Base-by-base conservation (phyloP, 2,113 vertebrate species). In the Ellobius talpinus region DNA sequence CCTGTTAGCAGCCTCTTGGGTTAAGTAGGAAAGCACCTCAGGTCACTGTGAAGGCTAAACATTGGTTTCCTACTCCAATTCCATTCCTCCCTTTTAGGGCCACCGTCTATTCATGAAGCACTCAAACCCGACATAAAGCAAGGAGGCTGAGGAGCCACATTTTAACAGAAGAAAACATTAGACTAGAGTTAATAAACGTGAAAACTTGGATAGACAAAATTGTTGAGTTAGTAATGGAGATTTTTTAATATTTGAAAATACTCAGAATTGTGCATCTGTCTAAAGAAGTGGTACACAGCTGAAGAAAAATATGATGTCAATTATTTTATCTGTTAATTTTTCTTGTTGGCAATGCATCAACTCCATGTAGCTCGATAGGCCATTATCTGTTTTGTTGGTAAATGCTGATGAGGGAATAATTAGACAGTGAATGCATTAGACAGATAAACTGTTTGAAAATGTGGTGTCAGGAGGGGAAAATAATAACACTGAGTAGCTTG, bases 391-490 rank as follows among this genome's bases (percentile, higher is more conserved):
- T 92, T 95, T 91, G n/a, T 91, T 84, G 58, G 36, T 61, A 89
- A 96, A 89, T 52, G 58, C 13, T 24, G n/a, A 45, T 63, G 21
- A 95, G 45, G 89, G 93, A 95, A 86, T 94, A 89, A 88, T 92
- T 61, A 81, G 7, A 90, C 4, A 33, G 50, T 26, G 39, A 81
- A 93, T 66, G 39, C 36, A 16, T 3, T 82, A 72, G 58, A 33
- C 5, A 93, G 74, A 94, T 77, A 86, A 91, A 89, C n/a, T 95
- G n/a, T 86, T 93, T 95, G 36, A 79, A 95, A 96, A 74, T 24
- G 63, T 87, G n/a, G 4, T 36, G 11, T 93, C 68, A 74, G 9
- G 5, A 76, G 17, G 55, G 29, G 55, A 96, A 96, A 21, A 21
- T 23, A 90, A 89, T 16, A 36, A 26, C 24, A 88, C 55, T 33